Evolutionary conservation across 2,797 vertebrate genomes (phyloP).

Genomic region (Gallinago nigripennis): DNA sequence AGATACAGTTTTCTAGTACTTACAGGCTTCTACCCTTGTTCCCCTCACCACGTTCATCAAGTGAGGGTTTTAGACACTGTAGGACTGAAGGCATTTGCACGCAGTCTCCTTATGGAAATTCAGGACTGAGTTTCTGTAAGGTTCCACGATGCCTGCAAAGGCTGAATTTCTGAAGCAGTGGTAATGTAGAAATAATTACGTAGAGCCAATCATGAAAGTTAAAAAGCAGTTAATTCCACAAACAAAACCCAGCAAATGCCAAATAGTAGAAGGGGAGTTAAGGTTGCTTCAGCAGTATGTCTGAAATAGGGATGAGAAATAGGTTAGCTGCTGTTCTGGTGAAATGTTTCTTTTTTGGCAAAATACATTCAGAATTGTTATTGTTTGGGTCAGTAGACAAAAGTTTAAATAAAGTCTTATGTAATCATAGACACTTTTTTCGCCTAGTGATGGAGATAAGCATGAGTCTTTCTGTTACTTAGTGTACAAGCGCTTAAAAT

Average conservation of each 20-base stretch:
- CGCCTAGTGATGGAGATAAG: not conserved
- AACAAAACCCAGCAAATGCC: not conserved
- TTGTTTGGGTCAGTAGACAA: not conserved
- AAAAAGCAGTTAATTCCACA: not conserved
- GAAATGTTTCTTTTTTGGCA: not conserved
- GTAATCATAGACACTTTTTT: not conserved
- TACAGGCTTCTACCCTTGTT: not conserved
- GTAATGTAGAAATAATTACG: not conserved
- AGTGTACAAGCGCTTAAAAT: not conserved
- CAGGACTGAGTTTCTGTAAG: not conserved
- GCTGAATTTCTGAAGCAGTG: not conserved
- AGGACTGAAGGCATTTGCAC: not conserved
- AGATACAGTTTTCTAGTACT: not conserved
- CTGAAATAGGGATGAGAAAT: not conserved
- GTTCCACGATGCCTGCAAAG: not conserved
- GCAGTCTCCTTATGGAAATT: not conserved
- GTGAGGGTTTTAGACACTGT: not conserved
- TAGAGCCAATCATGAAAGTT: not conserved
- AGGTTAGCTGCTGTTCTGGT: not conserved
- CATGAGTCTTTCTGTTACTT: not conserved
- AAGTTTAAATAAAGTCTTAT: not conserved
- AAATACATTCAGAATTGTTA: not conserved
- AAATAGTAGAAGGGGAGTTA: not conserved
- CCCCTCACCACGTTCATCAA: accelerated
- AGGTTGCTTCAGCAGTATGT: not conserved